Conservation (phyloP, 1,140 invertebrate species). For the Drosophila ambigua region DNA sequence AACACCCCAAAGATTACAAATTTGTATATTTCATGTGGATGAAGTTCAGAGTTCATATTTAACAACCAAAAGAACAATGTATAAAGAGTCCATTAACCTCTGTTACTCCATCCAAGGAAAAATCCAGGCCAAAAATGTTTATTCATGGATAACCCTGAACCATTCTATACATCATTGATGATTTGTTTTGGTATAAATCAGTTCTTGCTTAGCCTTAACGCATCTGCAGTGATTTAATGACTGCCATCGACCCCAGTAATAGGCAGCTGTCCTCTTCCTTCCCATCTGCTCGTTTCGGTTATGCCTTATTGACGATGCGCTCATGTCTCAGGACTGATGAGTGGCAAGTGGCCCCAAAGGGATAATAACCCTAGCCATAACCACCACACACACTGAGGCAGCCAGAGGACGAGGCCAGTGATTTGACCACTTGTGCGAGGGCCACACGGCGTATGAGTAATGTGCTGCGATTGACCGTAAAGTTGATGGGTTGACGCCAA, state of each 20-base stretch:
- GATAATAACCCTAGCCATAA: slow-evolving; percentile 64
- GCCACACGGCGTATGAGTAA: slow-evolving; percentile 63
- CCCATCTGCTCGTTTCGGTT: slow-evolving; percentile 9
- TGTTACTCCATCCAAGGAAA: neutral
- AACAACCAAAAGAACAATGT: neutral
- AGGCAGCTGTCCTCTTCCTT: slow-evolving; percentile 6
- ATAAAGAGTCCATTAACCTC: neutral
- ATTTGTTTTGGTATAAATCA: slow-evolving; percentile 11
- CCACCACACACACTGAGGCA: slow-evolving; percentile 16
- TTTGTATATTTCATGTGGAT: too few relatives aligned
- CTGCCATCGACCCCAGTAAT: slow-evolving; percentile 45
- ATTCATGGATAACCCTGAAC: slow-evolving; percentile 36
- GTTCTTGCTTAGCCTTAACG: slow-evolving; percentile 15
- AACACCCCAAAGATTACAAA: too few relatives aligned
- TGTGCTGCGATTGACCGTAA: slow-evolving; percentile 48
- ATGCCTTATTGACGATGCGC: slow-evolving; percentile 58
- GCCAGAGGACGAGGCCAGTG: slow-evolving; percentile 16
- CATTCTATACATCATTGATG: slow-evolving; percentile 18
- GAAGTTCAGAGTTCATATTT: too few relatives aligned
- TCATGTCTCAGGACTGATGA: slow-evolving; percentile 60
- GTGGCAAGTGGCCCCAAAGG: slow-evolving; percentile 67
- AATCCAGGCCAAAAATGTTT: neutral
- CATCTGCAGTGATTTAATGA: slow-evolving; percentile 64
- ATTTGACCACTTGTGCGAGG: slow-evolving; percentile 38
- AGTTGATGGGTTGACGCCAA: slow-evolving; percentile 19